Evolutionary conservation across 2,113 vertebrate genomes (phyloP), one percentile per base, ranked within the genome.

Genomic region (Colaptes auratus): DNA sequence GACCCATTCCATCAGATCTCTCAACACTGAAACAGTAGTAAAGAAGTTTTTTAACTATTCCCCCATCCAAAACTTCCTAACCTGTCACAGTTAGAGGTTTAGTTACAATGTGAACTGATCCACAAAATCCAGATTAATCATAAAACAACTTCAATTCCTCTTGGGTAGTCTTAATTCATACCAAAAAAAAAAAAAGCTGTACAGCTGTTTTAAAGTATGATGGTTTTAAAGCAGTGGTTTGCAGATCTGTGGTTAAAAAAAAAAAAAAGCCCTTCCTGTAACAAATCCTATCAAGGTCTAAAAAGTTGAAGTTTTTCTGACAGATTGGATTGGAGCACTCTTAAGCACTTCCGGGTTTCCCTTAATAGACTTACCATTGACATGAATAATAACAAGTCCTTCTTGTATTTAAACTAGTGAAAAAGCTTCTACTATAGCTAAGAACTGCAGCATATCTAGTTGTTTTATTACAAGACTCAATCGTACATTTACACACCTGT

Each of bases 81-180:
- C 50, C 13, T 79, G 42, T 15, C 13, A 56, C 4, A 39, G 4
- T 60, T 67, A 56, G 16, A 80, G 5, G 39, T 60, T 75, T 39
- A 74, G 16, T 19, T 55, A 81, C 16, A 82, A 6, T 33, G 72
- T 91, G 60, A 46, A 92, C 39, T 71, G 89, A 77, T 1, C 5
- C 56, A 72, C 39, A 50, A 91, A 88, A 88, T 31, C 75, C 42
- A 85, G 52, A 70, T 88, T 85, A 96, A 81, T 81, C 73, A 74
- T 86, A 88, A 92, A 21, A 27, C 48, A 87, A 48, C 14, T 66
- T 79, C 1, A 73, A 44, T 79, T 82, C 11, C 14, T 33, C 3
- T 24, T 30, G 9, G 21, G 48, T 50, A 50, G 3, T 50, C 21
- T 52, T 52, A 52, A 52, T 52, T 13, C 50, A 52, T 52, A 25